Conservation (phyloP, 2,113 vertebrate species). For the Psephotus haematonotus region DNA sequence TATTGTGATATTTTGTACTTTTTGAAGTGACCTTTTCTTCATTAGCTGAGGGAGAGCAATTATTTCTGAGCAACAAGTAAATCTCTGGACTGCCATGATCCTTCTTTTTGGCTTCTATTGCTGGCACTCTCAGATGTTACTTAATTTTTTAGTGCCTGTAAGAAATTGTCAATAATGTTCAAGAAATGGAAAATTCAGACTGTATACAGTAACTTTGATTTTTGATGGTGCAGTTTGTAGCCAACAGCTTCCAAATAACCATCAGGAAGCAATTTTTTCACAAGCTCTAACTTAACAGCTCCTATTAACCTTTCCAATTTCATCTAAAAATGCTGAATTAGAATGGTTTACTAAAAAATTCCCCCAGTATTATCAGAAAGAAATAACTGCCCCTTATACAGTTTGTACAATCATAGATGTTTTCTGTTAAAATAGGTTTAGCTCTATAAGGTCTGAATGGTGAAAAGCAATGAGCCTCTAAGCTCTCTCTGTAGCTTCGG, state of each 20-base stretch:
- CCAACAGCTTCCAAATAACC: not conserved
- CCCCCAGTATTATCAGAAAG: not conserved
- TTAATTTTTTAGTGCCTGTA: not conserved
- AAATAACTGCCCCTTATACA: not conserved
- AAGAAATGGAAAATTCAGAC: not conserved
- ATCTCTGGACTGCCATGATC: not conserved
- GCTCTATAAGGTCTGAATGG: not conserved
- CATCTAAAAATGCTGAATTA: not conserved
- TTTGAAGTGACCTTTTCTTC: not conserved
- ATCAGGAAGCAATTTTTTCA: not conserved
- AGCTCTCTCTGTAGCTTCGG: not conserved
- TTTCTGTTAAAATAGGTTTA: not conserved
- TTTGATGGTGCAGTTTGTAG: not conserved
- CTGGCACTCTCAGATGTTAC: not conserved
- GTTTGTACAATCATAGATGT: not conserved
- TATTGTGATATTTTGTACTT: not conserved
- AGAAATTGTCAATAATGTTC: not conserved
- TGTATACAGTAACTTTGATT: not conserved
- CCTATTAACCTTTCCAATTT: not conserved
- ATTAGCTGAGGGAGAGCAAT: not conserved
- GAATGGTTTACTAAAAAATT: not conserved
- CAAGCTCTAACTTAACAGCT: not conserved
- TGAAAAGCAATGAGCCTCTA: not conserved
- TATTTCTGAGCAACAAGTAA: not conserved
- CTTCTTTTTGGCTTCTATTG: not conserved